Evolutionary conservation across 2,113 vertebrate species (phyloP).

Genomic region (Grus americana): DNA sequence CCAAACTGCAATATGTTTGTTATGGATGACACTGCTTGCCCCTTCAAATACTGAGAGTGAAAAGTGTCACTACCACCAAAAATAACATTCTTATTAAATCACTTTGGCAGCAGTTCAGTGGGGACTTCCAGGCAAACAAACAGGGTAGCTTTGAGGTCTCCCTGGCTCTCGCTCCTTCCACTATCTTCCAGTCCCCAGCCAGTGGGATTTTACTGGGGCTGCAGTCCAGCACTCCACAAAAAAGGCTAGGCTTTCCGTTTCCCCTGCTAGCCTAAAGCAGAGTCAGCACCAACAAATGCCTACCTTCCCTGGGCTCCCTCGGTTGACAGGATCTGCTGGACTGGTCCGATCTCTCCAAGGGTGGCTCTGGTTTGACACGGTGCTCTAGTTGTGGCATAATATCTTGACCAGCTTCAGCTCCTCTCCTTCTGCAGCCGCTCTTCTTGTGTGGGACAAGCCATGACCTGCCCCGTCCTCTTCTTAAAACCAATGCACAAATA

Average conservation of each 20-base stretch:
- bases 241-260: neutral
- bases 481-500: neutral
- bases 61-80: neutral
- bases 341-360: fast-evolving
- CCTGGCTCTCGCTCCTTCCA: neutral
- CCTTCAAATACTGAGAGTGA: neutral
- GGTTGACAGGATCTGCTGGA: neutral
- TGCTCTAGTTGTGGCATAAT: neutral
- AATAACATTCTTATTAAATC: neutral
- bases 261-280: fast-evolving
- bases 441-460: neutral
- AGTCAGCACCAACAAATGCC: neutral
- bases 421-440: neutral
- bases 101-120: neutral
- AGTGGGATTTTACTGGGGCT: neutral
- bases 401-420: neutral
- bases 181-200: neutral
- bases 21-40: neutral
- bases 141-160: neutral
- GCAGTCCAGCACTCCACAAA: neutral
- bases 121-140: neutral
- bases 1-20: fast-evolving
- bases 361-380: neutral
- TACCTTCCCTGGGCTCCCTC: neutral
- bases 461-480: neutral